These are phyloP conservation scores for Pan paniscus DNA, from an alignment of 2,113 vertebrate genomes.

Conservation along the genomic window DNA sequence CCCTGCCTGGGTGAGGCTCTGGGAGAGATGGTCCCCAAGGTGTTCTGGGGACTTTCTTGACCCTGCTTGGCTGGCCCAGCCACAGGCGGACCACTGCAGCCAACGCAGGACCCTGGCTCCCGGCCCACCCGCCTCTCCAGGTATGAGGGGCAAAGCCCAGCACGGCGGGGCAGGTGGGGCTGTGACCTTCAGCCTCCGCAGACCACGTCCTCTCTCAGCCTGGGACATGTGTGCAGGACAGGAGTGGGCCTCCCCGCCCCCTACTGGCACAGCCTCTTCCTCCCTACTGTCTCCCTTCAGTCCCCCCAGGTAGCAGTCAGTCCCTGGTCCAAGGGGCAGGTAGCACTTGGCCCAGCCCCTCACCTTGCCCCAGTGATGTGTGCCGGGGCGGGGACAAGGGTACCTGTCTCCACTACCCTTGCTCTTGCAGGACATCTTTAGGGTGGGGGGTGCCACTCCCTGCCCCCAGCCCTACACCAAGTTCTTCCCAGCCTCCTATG, in stretches of 20 bases:
- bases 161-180: background rate
- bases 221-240: background rate
- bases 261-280: background rate
- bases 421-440: background rate
- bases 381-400: background rate
- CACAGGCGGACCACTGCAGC: rapidly evolving
- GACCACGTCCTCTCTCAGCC: background rate
- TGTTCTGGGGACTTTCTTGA: background rate
- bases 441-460: background rate
- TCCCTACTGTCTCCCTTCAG: too few species aligned
- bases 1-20: conserved; percentile 60
- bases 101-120: background rate
- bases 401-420: background rate
- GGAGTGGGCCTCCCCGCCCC: background rate
- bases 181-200: background rate
- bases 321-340: background rate
- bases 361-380: background rate
- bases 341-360: background rate
- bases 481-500: too few species aligned
- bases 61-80: background rate
- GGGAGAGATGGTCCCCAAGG: background rate
- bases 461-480: background rate
- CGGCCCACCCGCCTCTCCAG: background rate
- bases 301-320: background rate
- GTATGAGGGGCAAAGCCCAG: background rate